Evolutionary conservation across 1,140 invertebrate species (phyloP).

Genomic region (Matsumurasca onukii): DNA sequence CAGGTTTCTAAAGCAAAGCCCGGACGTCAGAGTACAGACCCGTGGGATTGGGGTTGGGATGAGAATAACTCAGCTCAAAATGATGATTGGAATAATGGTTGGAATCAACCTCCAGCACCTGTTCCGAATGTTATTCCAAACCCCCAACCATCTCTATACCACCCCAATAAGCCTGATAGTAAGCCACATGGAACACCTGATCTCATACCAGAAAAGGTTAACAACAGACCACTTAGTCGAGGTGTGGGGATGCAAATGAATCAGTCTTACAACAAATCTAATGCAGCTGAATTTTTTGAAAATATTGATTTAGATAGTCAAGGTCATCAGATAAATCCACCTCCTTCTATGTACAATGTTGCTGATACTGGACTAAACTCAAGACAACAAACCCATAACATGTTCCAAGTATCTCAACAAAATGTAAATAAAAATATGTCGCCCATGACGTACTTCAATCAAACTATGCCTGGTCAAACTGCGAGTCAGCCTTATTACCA

Average conservation of each 20-base stretch:
- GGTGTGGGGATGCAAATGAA: neutral
- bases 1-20: constrained; percentile 24
- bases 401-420: neutral
- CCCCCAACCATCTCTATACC: neutral
- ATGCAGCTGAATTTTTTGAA: constrained; percentile 32
- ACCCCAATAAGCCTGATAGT: constrained; percentile 5
- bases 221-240: neutral
- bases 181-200: constrained; percentile 21
- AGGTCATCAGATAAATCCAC: neutral
- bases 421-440: no score
- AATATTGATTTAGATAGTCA: constrained; percentile 32
- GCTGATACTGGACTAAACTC: neutral
- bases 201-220: constrained; percentile 17
- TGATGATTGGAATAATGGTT: constrained; percentile 28
- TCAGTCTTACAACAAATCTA: constrained; percentile 14
- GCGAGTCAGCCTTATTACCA: no score
- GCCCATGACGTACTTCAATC: no score
- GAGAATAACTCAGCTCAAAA: constrained; percentile 28
- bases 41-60: constrained; percentile 39
- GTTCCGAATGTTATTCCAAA: constrained; percentile 11
- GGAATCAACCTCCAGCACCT: constrained; percentile 19
- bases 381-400: neutral
- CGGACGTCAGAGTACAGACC: constrained; percentile 28
- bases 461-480: no score
- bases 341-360: neutral